Base-by-base conservation (phyloP, 2,113 vertebrate species). In the Hoplias malabaricus region DNA sequence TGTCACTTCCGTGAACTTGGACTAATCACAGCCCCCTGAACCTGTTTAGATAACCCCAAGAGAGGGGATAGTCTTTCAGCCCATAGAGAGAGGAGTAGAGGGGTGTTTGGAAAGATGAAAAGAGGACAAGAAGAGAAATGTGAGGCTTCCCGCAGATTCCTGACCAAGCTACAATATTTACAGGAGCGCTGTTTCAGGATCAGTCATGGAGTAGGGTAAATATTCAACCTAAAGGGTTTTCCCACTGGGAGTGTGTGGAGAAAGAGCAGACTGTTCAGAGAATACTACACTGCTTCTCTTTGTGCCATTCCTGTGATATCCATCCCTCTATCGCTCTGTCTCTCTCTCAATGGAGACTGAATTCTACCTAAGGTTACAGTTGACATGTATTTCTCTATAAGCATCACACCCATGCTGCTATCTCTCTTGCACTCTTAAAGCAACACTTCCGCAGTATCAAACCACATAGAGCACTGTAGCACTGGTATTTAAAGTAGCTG, bases 331-430 rank as follows among this genome's bases (percentile, higher is more conserved):
- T 66, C 14, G 40, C 78, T 62, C 54, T n/a, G 42, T n/a, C 46
- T 77, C 75, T 23, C 57, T 69, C 63, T 67, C 67, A 42, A 46
- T 19, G 27, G 82, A 79, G 83, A 75, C 56, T 79, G 80, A 77
- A 40, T 76, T 81, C 84, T 80, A 77, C 19, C 3, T 40, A 13
- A 40, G 36, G 61, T 70, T 25, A 70, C 80, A 80, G 54, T 65
- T 83, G 80, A 76, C 67, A 73, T 85, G 73, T 33, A 23, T 36
- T 57, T 62, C 72, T 69, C 43, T 38, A 25, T 42, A 11, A 3
- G 34, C n/a, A 46, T 4, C 48, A 66, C 62, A 34, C 66, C 43
- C 62, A 31, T 31, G 7, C 11, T 36, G 43, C 56, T 82, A 34
- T 72, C 78, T 69, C 31, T 68, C 31, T 12, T 27, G 81, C 68